Percentiles rank a stretch among this genome's conserved stretches.
Conservation (phyloP, 1,140 invertebrate species). For the Rhopalosiphum padi region DNA sequence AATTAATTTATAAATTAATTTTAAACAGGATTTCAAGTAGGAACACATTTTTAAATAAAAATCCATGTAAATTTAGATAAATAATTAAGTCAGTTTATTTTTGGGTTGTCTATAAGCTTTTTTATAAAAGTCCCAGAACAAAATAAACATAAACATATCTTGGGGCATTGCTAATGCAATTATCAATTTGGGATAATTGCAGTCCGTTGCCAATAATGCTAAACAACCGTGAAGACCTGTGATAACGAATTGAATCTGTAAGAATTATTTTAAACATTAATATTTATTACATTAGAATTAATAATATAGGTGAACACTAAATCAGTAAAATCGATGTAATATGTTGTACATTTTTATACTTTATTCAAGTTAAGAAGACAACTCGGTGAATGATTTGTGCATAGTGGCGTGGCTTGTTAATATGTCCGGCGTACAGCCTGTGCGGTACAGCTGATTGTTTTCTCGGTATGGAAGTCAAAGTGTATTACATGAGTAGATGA, state of each 20-base stretch:
- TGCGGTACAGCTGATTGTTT: no score
- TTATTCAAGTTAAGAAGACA: no score
- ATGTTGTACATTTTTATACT: not conserved
- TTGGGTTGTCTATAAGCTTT: slow-evolving; percentile 70
- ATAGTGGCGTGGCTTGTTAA: no score
- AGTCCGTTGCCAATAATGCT: slow-evolving; percentile 73
- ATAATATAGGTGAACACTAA: not conserved
- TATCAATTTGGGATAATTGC: slow-evolving; percentile 74
- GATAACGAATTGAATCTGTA: slow-evolving; percentile 76
- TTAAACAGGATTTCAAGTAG: not conserved
- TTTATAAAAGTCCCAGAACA: slow-evolving; percentile 88
- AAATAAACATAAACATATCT: slow-evolving; percentile 77
- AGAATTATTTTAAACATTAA: slow-evolving; percentile 58
- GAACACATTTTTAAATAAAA: not conserved
- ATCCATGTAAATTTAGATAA: not conserved
- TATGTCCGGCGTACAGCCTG: no score
- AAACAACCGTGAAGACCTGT: slow-evolving; percentile 74
- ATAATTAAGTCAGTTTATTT: slow-evolving; percentile 25
- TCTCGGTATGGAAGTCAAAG: no score
- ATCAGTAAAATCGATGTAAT: not conserved
- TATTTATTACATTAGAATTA: not conserved
- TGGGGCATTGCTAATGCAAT: slow-evolving; percentile 72
- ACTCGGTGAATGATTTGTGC: no score
- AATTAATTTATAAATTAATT: not conserved
- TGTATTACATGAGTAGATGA: no score